Evolutionary conservation across 2,113 vertebrate genomes (phyloP).

Genomic region (Paramormyrops kingsleyae): DNA sequence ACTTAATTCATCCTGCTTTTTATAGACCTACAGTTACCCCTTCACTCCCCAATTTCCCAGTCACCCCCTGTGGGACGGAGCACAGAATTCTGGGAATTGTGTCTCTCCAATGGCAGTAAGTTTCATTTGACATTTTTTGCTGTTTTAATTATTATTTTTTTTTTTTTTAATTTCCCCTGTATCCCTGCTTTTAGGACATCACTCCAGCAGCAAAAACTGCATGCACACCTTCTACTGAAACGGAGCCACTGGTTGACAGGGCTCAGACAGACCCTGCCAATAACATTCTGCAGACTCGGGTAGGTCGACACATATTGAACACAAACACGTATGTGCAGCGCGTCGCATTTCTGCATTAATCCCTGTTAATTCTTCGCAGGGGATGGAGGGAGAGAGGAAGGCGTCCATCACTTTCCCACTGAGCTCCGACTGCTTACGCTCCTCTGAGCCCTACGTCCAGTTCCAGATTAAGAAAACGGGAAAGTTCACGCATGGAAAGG

Average conservation of each 20-base stretch:
- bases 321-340: neutral
- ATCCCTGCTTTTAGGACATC: constrained; percentile 36
- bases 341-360: neutral
- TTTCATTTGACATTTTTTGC: neutral
- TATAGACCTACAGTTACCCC: neutral
- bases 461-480: constrained; percentile 49
- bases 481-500: constrained; percentile 22
- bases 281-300: constrained; percentile 32
- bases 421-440: constrained; percentile 53
- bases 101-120: neutral
- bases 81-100: neutral
- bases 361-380: neutral
- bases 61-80: neutral
- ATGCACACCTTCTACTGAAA: neutral
- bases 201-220: constrained; percentile 23
- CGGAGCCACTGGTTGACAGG: constrained; percentile 7
- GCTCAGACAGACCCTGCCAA: constrained; percentile 23
- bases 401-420: constrained; percentile 45
- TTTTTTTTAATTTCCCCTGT: neutral
- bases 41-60: neutral
- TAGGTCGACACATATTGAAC: constrained; percentile 20
- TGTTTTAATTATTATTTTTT: neutral
- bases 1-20: neutral
- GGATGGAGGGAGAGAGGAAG: constrained; percentile 23
- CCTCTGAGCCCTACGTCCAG: constrained; percentile 47